phyloP scores from a whole-genome alignment of 2,888 invertebrate genomes.

The Oconnorella tubifera region DNA sequence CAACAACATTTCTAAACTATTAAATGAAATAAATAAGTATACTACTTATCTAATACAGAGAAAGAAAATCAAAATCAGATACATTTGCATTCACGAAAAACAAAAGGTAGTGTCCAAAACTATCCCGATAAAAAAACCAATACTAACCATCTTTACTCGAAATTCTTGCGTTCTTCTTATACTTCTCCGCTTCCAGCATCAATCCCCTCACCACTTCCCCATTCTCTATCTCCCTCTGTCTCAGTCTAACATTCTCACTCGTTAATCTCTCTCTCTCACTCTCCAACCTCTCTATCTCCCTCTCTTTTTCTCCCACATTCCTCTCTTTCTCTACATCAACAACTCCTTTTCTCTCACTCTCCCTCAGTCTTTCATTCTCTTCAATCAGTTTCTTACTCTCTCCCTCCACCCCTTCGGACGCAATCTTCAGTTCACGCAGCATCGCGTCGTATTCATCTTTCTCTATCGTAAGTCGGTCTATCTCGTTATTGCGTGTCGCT shows the following conservation, averaged over 20 bases:
- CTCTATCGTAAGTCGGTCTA: not conserved
- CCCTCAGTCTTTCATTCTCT: not conserved
- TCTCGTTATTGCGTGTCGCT: not conserved
- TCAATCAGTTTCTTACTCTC: slow-evolving; percentile 15
- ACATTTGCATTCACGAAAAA: no score
- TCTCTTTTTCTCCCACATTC: not conserved
- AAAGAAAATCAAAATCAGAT: no score
- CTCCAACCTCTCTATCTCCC: not conserved
- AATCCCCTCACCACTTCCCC: slow-evolving; percentile 28
- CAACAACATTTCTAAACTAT: no score
- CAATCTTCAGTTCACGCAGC: slow-evolving; percentile 6
- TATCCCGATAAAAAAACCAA: no score
- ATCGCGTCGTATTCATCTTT: slow-evolving; percentile 4
- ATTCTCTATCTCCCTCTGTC: slow-evolving; percentile 20
- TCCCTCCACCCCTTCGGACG: slow-evolving; percentile 10
- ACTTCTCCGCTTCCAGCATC: slow-evolving; percentile 32
- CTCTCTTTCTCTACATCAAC: not conserved
- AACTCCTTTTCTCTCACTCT: no score
- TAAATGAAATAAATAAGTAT: no score
- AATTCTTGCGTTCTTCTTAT: no score
- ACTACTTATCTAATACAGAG: no score
- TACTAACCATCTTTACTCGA: no score
- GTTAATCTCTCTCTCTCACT: not conserved
- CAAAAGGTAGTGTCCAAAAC: no score
- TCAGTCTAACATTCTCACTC: slow-evolving; percentile 15